Conservation (phyloP, 1,140 invertebrate species). For the Hormaphis cornu region DNA sequence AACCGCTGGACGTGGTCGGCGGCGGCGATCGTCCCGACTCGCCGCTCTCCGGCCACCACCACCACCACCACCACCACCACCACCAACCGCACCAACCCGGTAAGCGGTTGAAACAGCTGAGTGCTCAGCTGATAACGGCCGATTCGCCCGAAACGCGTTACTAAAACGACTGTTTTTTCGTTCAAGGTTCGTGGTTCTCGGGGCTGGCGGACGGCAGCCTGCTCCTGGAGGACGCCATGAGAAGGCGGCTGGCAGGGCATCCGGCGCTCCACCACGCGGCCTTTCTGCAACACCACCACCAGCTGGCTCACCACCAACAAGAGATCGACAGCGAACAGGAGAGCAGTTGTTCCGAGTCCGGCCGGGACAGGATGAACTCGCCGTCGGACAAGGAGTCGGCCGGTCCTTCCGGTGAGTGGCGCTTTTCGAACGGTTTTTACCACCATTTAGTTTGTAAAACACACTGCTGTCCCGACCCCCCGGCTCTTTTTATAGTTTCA, state of each 20-base stretch:
- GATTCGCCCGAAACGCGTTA: background rate
- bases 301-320: slow-evolving; percentile 1
- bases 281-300: slow-evolving; percentile 34
- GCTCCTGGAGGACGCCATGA: slow-evolving; percentile 43
- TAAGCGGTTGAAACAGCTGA: slow-evolving; percentile 1
- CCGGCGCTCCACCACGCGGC: slow-evolving; percentile 33
- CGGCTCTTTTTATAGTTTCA: too few species aligned
- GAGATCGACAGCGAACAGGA: slow-evolving; percentile 40
- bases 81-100: slow-evolving; percentile 37
- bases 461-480: too few species aligned
- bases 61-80: slow-evolving; percentile 40
- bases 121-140: too few species aligned
- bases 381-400: slow-evolving; percentile 35
- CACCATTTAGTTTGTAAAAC: too few species aligned
- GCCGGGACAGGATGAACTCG: slow-evolving; percentile 36
- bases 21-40: slow-evolving; percentile 55
- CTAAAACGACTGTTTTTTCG: background rate
- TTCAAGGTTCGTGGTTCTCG: slow-evolving; percentile 2
- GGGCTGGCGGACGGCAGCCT: slow-evolving; percentile 35
- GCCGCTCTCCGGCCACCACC: slow-evolving; percentile 47
- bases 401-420: slow-evolving; percentile 37
- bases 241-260: slow-evolving; percentile 34
- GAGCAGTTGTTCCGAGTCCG: slow-evolving; percentile 42
- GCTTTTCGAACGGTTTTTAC: background rate
- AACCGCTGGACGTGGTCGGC: slow-evolving; percentile 77